Evolutionary conservation across 2,797 vertebrate genomes (phyloP), one percentile per base, ranked within the genome.

Genomic region (Malacoraja senta): DNA sequence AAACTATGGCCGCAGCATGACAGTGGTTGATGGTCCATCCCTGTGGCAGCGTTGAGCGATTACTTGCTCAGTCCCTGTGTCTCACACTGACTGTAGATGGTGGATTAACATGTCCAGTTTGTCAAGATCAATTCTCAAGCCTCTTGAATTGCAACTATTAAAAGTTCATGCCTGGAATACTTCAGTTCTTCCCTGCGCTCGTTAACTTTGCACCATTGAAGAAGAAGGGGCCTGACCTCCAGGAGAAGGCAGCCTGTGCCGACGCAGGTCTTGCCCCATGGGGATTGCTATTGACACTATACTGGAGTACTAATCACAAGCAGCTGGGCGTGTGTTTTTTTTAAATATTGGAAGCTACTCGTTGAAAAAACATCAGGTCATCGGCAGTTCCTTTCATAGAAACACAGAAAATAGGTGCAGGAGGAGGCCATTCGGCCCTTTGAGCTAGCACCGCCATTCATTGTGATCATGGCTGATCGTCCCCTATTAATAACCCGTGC

Each of bases 51-150:
- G 8, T 29, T 65, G 84, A 88, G 32, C 32, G 84, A 65, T 88
- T 32, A 65, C 84, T 32, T 17, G 8, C 61, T 35, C 58, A 8
- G 84, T 65, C 65, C 35, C 58, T 61, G 13, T 88, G 84, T n/a
- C 84, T 38, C 6, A n/a, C 61, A 65, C 29, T 15, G 0, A 88
- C 61, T 17, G 65, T 21, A 32, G 84, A 32, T 26, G 35, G 58
- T 29, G 84, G 83, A 88, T 88, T 88, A 88, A 88, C 35, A n/a
- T 10, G 13, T 65, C 84, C 21, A 19, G 29, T 88, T 88, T 65
- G 61, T 35, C 65, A 61, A 88, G 21, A 88, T 32, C 29, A 65
- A 88, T 88, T 88, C 84, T 17, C n/a, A 88, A 32, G 32, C 84
- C 84, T 21, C 32, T 65, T 65, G 61, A 88, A 63, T 65, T 63